Base-by-base conservation (phyloP, 1,140 invertebrate species). In the Centruroides vittatus region DNA sequence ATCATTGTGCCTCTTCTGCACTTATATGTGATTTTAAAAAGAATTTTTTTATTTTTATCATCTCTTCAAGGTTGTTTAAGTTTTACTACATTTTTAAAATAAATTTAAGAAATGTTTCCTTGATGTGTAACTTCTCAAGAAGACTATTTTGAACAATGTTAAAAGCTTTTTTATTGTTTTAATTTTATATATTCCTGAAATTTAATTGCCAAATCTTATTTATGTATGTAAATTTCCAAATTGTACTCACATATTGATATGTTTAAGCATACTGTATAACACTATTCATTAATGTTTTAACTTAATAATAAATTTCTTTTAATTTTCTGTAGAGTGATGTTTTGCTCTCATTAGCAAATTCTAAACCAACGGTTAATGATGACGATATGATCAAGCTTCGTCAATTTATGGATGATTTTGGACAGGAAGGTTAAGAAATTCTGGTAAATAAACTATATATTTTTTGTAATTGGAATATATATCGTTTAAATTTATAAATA, bases 381-480 rank as follows among this genome's bases (percentile, higher is more conserved):
- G 86, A 93, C 53, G 96, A 99, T 75, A 82, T 99, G 79, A 80
- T 82, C 36, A 98, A 97, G 75, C 76, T 99, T 68, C 84, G 89
- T 69, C 91, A 96, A 73, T 99, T 99, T 75, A 97, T 88, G 74
- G 84, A 92, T 73, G 95, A 99, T 78, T 99, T 99, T 78, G 97
- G 97, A 35, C 93, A 98, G 78, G 96, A 99, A 78, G 96, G 94
- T 73, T 97, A 85, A 80, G 35, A 57, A 6, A 8, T 5, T 53
- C 51, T 41, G 41, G 41, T 41, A 41, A 41, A 8, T 41, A 23
- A 23, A 2, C 23, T 23, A 23, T 23, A 2, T 23, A 23, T 23
- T 23, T 23, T 23, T 23, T 23, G 2, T 23, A 23, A 23, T 23
- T 23, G 23, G 23, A 23, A 23, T 23, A 23, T 23, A 23, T 23